Conservation (phyloP, 1,140 invertebrate species). For the Geopemphigus sp. region DNA sequence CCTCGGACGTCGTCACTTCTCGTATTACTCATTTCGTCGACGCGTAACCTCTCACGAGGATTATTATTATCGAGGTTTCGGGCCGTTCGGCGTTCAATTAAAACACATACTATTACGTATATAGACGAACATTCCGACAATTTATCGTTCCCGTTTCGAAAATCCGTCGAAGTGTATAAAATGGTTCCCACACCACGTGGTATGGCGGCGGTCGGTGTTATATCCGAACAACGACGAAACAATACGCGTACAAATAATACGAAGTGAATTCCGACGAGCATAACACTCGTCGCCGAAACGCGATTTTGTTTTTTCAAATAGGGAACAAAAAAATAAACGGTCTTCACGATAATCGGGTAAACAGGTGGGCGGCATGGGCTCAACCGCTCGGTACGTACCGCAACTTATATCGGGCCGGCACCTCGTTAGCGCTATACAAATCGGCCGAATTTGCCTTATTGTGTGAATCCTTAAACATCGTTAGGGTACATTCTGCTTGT, state of each 20-base stretch:
- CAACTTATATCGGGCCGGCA: background rate
- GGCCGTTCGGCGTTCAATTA: too few species aligned
- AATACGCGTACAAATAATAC: too few species aligned
- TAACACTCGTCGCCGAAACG: too few species aligned
- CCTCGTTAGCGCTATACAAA: constrained; percentile 37
- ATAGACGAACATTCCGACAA: background rate
- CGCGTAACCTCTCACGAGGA: too few species aligned
- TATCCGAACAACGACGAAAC: background rate
- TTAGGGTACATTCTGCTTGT: background rate
- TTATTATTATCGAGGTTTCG: too few species aligned
- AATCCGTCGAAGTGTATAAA: background rate
- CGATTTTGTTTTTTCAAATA: too few species aligned
- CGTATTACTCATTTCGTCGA: background rate
- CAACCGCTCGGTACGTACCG: background rate
- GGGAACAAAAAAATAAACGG: too few species aligned
- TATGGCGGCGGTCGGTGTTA: background rate
- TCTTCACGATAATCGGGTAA: background rate
- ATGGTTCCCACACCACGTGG: background rate
- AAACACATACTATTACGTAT: too few species aligned
- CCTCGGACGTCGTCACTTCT: background rate
- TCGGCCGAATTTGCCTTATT: constrained; percentile 30
- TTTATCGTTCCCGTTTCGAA: constrained; percentile 1
- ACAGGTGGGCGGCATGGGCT: background rate
- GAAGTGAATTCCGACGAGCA: too few species aligned
- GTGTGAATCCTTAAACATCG: constrained; percentile 17